Conservation (phyloP, 2,888 invertebrate genomes). For the Tenthredo mesomela region DNA sequence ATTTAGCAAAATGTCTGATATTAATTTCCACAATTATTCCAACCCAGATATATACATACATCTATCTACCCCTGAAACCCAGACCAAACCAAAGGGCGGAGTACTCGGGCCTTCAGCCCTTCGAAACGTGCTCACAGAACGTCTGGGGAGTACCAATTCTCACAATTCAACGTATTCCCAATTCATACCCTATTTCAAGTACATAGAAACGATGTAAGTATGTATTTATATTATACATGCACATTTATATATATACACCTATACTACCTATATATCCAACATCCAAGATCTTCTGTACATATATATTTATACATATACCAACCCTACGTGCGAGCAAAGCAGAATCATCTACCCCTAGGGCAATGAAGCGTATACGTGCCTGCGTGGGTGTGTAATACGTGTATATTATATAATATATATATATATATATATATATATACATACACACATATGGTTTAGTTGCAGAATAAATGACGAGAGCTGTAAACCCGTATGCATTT, state of each 20-base stretch:
- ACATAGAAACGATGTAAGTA: background rate
- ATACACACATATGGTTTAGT: background rate
- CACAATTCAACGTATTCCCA: constrained; percentile 3
- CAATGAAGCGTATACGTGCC: background rate
- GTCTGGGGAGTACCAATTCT: background rate
- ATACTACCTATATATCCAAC: background rate
- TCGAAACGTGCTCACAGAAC: background rate
- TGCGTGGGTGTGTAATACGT: background rate
- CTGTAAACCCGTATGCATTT: background rate
- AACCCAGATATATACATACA: background rate
- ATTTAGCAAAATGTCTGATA: constrained; percentile 46
- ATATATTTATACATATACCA: background rate
- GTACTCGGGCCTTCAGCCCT: background rate
- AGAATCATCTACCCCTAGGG: background rate
- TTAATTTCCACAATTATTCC: constrained; percentile 43
- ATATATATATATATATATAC: background rate
- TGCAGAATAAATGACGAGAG: background rate
- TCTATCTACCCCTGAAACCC: background rate
- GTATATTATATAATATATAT: background rate
- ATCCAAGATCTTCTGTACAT: background rate
- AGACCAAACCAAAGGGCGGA: background rate
- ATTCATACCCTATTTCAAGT: background rate
- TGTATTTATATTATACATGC: background rate
- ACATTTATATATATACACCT: background rate
- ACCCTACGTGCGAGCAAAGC: constrained; percentile 1